These are phyloP conservation scores for Macropis europaea DNA, from an alignment of 2,888 invertebrate genomes.

Conservation along the genomic window DNA sequence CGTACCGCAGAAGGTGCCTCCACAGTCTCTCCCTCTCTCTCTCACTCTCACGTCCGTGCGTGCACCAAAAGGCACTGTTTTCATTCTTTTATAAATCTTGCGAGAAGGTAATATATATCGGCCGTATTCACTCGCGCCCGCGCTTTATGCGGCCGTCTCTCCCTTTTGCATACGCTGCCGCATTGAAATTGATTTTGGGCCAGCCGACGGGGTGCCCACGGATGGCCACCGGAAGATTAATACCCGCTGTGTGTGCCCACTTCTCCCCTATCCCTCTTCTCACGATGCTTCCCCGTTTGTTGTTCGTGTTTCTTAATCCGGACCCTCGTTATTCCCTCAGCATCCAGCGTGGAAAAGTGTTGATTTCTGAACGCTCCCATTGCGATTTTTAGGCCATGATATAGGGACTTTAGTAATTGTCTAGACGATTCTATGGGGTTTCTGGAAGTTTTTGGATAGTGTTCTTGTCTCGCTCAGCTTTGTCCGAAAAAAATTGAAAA, in stretches of 20 bases:
- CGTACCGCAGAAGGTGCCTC: not conserved
- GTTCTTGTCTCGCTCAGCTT: no score
- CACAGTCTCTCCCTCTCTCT: not conserved
- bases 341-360: not conserved
- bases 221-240: constrained; percentile 40
- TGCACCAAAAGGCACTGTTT: constrained; percentile 48
- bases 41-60: not conserved
- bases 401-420: no score
- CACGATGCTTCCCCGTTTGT: no score
- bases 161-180: constrained; percentile 46
- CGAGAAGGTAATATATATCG: constrained; percentile 52
- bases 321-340: not conserved
- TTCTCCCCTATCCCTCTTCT: no score
- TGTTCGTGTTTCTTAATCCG: constrained; percentile 25
- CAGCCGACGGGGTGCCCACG: constrained; percentile 7
- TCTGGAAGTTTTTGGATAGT: no score
- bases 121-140: constrained; percentile 41
- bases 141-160: constrained; percentile 37
- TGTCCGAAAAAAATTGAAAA: no score
- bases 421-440: no score
- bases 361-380: not conserved
- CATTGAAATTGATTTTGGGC: constrained; percentile 58
- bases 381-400: not conserved
- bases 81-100: constrained; percentile 63
- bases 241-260: constrained; percentile 17